A percentile compares a stretch with the other conserved stretches of the same genome.
phyloP scores from a whole-genome alignment of 1,140 invertebrate genomes.

The Scaptomyza montana region DNA sequence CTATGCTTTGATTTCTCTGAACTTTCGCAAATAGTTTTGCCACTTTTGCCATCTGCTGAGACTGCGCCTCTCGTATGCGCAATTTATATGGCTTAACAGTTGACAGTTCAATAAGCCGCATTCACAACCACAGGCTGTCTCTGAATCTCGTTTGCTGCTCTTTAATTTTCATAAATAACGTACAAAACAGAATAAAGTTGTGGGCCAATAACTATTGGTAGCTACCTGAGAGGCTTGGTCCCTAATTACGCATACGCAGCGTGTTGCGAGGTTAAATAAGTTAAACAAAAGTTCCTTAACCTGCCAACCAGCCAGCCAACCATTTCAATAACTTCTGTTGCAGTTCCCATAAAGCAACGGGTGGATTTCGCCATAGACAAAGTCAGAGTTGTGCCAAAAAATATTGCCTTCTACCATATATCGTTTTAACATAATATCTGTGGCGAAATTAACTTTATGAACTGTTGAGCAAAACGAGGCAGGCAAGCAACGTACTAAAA shows the following conservation, averaged over 20 bases:
- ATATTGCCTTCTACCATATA: slow-evolving; percentile 63
- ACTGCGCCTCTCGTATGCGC: slow-evolving; percentile 45
- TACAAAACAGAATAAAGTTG: slow-evolving; percentile 35
- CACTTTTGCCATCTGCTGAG: slow-evolving; percentile 29
- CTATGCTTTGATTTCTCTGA: slow-evolving; percentile 64
- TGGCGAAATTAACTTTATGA: slow-evolving; percentile 83
- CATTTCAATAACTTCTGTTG: slow-evolving; percentile 78
- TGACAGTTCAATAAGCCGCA: slow-evolving; percentile 77
- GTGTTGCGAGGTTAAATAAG: slow-evolving; percentile 54
- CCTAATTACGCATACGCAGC: slow-evolving; percentile 80
- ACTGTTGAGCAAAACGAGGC: slow-evolving; percentile 76
- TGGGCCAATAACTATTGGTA: slow-evolving; percentile 51
- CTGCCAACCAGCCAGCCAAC: slow-evolving; percentile 43
- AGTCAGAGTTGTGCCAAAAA: slow-evolving; percentile 50
- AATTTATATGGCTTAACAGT: slow-evolving; percentile 80
- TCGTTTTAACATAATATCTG: slow-evolving; percentile 83
- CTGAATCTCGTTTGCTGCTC: slow-evolving; percentile 17
- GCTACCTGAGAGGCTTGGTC: slow-evolving; percentile 54
- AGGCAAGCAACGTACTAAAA: slow-evolving; percentile 31
- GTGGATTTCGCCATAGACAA: slow-evolving; percentile 26
- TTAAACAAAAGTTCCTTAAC: slow-evolving; percentile 69
- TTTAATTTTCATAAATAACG: slow-evolving; percentile 80
- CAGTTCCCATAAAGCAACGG: slow-evolving; percentile 55
- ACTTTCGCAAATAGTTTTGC: slow-evolving; percentile 72
- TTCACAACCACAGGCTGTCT: slow-evolving; percentile 14